phyloP scores from a whole-genome alignment of 92 coral and sea anemone species.

The Epizoanthus stellaris region DNA sequence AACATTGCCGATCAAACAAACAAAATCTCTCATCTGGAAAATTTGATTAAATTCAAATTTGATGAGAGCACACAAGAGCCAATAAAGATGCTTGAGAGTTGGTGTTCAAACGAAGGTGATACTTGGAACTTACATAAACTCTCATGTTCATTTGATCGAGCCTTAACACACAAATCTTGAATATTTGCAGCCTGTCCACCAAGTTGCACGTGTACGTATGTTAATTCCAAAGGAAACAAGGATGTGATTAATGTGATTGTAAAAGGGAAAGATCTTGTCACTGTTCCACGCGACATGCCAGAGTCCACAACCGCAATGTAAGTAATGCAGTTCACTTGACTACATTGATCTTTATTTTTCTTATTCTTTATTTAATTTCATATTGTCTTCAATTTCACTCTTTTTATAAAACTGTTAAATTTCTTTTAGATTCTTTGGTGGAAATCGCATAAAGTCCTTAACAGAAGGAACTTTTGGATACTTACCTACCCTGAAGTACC shows the following conservation, averaged over 20 bases:
- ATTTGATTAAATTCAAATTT: too few relatives aligned
- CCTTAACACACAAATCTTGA: background rate
- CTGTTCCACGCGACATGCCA: conserved; percentile 22
- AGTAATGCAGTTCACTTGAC: background rate
- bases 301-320: conserved; percentile 25
- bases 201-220: conserved; percentile 1
- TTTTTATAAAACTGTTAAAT: background rate
- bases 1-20: too few relatives aligned
- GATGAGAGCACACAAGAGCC: too few relatives aligned
- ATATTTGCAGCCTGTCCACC: conserved; percentile 5
- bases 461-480: conserved; percentile 24
- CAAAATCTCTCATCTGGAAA: too few relatives aligned
- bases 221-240: background rate
- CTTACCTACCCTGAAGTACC: conserved; percentile 32
- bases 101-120: too few relatives aligned
- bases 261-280: conserved; percentile 9
- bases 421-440: conserved; percentile 42
- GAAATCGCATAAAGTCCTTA: conserved; percentile 32
- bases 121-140: too few relatives aligned
- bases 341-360: background rate
- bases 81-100: too few relatives aligned
- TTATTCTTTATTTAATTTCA: background rate
- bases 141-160: too few relatives aligned
- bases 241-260: background rate
- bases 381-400: background rate